A percentile compares a stretch with the other conserved stretches of the same genome.
Evolutionary conservation across 2,113 vertebrate species (phyloP).

Genomic region (Collichthys lucidus): DNA sequence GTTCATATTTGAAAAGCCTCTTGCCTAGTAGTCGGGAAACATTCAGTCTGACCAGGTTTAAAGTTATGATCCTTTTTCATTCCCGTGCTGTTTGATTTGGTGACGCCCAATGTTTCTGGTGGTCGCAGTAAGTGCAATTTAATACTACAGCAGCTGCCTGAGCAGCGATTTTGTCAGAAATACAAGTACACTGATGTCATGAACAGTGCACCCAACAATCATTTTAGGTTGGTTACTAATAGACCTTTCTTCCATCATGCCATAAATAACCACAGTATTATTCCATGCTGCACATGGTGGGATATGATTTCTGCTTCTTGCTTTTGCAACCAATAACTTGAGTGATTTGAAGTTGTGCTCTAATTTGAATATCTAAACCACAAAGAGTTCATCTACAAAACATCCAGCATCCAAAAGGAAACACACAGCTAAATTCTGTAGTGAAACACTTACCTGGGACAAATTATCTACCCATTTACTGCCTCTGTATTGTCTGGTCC

Average conservation of each 20-base stretch:
- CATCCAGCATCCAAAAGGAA: no score
- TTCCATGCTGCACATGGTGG: background rate
- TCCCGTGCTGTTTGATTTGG: background rate
- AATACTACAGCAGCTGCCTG: background rate
- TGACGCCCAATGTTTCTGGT: background rate
- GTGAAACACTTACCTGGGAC: no score
- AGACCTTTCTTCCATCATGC: background rate
- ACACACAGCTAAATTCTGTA: no score
- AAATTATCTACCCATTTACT: no score
- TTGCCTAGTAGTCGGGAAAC: background rate
- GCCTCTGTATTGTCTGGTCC: no score
- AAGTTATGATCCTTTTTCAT: background rate
- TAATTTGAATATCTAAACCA: no score
- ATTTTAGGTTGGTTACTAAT: background rate
- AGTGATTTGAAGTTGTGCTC: no score
- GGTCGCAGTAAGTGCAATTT: background rate
- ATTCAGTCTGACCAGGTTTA: background rate
- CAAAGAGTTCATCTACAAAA: no score
- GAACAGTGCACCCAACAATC: background rate
- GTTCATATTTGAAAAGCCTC: background rate
- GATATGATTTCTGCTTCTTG: background rate
- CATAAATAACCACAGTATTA: background rate
- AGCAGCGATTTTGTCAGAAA: background rate
- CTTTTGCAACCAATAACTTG: no score
- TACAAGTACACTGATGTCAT: background rate